Conservation (phyloP, 2,888 invertebrate species). For the Hyalella azteca region DNA sequence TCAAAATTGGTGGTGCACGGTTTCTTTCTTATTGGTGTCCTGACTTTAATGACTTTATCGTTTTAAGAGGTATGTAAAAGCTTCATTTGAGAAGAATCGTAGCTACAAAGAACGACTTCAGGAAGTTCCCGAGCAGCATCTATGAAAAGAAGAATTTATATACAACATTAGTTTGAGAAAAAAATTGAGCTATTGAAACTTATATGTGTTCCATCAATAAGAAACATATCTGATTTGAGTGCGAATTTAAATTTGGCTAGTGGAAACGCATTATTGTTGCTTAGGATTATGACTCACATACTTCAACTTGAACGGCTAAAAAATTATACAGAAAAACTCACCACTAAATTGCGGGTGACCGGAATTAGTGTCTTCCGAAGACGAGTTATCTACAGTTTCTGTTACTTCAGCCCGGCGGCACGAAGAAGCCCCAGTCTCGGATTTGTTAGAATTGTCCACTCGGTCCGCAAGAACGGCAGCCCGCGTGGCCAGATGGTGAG, state of each 20-base stretch:
- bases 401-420: not conserved
- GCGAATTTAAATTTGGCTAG: too few species aligned
- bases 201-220: too few species aligned
- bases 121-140: conserved; percentile 16
- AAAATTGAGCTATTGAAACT: too few species aligned
- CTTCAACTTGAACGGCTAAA: too few species aligned
- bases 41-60: too few species aligned
- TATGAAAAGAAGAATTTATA: not conserved
- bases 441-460: not conserved
- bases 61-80: not conserved
- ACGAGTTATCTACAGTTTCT: not conserved
- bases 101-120: conserved; percentile 38
- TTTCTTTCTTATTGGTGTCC: too few species aligned
- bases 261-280: too few species aligned
- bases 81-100: conserved; percentile 26
- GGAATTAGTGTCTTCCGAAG: conserved; percentile 3
- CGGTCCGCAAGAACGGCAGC: not conserved
- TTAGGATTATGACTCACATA: too few species aligned
- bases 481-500: not conserved
- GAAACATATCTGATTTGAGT: too few species aligned
- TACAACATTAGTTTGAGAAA: not conserved
- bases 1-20: too few species aligned
- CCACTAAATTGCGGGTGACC: not conserved
- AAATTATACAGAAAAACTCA: too few species aligned
- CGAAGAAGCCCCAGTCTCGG: not conserved